Percentiles rank a stretch among this genome's conserved stretches.
phyloP scores from a whole-genome alignment of 2,113 vertebrate species.

The Poeciliopsis retropinna region DNA sequence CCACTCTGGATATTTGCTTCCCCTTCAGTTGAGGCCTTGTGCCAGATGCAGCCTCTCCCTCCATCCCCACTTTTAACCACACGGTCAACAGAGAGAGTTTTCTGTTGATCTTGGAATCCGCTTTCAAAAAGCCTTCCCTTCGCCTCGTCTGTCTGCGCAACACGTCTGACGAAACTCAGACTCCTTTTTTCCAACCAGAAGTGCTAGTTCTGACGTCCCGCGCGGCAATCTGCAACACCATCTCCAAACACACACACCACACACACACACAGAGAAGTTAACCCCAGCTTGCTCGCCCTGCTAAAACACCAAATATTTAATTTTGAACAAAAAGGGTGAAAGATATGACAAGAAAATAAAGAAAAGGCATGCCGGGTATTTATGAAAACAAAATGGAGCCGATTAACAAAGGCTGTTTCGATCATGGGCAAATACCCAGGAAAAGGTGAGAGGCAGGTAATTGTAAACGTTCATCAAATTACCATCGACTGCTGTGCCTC shows the following conservation, averaged over 20 bases:
- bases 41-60: slow-evolving; percentile 67
- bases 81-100: slow-evolving; percentile 68
- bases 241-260: slow-evolving; percentile 8
- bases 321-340: slow-evolving; percentile 43
- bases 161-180: slow-evolving; percentile 69
- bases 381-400: slow-evolving; percentile 72
- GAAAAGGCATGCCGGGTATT: slow-evolving; percentile 50
- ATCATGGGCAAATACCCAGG: slow-evolving; percentile 58
- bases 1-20: background rate
- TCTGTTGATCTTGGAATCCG: slow-evolving; percentile 73
- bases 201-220: slow-evolving; percentile 73
- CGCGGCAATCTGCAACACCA: slow-evolving; percentile 29
- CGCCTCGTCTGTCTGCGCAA: slow-evolving; percentile 62
- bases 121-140: slow-evolving; percentile 72
- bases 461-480: slow-evolving; percentile 77
- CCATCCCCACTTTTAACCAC: slow-evolving; percentile 72
- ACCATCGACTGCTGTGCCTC: slow-evolving; percentile 74
- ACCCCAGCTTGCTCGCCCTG: slow-evolving; percentile 24
- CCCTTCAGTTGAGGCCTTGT: slow-evolving; percentile 45
- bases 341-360: slow-evolving; percentile 13
- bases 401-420: slow-evolving; percentile 61
- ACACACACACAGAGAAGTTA: slow-evolving; percentile 1
- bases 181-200: slow-evolving; percentile 70
- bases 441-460: slow-evolving; percentile 81
- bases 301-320: slow-evolving; percentile 67